Percentiles rank a stretch among this genome's conserved stretches.
phyloP scores from a whole-genome alignment of 2,797 vertebrate genomes.

The Gallinago solitaria region DNA sequence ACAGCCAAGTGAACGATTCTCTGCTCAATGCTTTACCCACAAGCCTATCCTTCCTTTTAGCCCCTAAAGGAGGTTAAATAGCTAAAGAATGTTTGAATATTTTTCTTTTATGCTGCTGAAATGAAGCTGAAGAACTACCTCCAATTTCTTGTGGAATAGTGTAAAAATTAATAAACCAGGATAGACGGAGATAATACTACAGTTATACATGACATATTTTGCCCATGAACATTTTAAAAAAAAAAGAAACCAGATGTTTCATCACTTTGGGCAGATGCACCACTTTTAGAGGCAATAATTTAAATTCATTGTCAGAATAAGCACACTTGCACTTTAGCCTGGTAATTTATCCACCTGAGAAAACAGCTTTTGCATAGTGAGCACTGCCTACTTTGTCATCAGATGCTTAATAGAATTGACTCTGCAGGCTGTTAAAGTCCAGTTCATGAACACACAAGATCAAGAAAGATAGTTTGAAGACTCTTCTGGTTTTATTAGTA shows the following conservation, averaged over 20 bases:
- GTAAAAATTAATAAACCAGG: neutral
- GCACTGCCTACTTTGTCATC: neutral
- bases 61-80: neutral
- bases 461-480: neutral
- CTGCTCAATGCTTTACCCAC: neutral
- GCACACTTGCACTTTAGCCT: neutral
- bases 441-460: neutral
- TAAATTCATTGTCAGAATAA: neutral
- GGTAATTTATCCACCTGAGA: slow-evolving; percentile 1
- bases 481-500: neutral
- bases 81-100: neutral
- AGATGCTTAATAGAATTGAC: neutral
- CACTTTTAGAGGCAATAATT: slow-evolving; percentile 14
- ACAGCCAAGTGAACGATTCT: neutral
- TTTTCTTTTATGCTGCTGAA: slow-evolving; percentile 8
- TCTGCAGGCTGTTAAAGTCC: neutral
- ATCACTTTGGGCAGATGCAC: neutral
- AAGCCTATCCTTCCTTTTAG: neutral
- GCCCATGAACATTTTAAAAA: neutral
- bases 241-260: neutral
- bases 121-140: neutral
- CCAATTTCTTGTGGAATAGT: neutral
- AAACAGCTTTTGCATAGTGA: neutral
- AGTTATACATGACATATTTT: neutral
- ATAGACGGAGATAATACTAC: neutral